Percentiles rank a stretch among this genome's conserved stretches.
Evolutionary conservation across 2,797 vertebrate species (phyloP).

Genomic region (Leuciscus waleckii): DNA sequence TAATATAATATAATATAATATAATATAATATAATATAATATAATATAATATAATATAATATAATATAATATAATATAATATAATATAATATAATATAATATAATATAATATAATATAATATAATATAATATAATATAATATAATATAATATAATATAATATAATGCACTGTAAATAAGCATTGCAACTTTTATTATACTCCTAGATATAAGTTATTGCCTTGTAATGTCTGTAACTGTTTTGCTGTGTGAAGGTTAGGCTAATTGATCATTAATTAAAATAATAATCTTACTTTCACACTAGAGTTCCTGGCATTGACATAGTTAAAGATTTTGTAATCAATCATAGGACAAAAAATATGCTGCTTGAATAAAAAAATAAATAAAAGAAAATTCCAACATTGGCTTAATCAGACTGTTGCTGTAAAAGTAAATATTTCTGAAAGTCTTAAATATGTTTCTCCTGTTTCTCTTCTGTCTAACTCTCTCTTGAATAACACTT

Average conservation of each 20-base stretch:
- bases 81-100: too few species aligned
- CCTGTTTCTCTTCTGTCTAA: background rate
- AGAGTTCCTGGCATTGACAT: background rate
- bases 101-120: too few species aligned
- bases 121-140: background rate
- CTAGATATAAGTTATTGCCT: background rate
- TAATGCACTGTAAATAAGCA: background rate
- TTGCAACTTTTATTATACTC: background rate
- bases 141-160: background rate
- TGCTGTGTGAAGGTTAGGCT: background rate
- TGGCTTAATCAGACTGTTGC: background rate
- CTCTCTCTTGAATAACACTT: conserved; percentile 27
- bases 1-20: background rate
- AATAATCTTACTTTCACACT: background rate
- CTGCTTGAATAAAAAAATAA: background rate
- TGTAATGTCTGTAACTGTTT: background rate
- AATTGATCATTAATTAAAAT: background rate
- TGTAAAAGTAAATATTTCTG: background rate
- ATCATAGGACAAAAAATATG: background rate
- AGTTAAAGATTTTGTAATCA: background rate
- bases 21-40: background rate
- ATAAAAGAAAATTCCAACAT: background rate
- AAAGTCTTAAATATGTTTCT: background rate
- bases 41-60: too few species aligned
- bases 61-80: too few species aligned